Base-by-base conservation (phyloP, 2,797 vertebrate genomes). In the Spea hammondii region DNA sequence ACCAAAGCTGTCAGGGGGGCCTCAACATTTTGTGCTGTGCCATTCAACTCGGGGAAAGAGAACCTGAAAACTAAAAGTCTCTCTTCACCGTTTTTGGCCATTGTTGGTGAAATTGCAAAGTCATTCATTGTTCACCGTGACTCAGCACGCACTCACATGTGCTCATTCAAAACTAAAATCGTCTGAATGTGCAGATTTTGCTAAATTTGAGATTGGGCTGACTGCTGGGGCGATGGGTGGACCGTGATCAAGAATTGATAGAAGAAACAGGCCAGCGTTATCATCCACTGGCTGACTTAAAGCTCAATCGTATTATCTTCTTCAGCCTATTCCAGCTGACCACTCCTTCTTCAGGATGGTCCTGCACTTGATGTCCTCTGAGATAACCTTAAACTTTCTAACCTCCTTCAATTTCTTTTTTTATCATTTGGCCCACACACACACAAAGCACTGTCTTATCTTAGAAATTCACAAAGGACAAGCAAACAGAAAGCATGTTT, bases 241-340 rank as follows among this genome's bases (percentile, higher is more conserved):
- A 32, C 32, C 32, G 32, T 32, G 12, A 10, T 12, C 10, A 5
- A 4, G 55, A 13, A 12, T 12, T 59, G 55, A 59, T 85, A 6
- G 17, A 55, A 46, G 54, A 10, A 72, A 14, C 78, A 74, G 14
- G 53, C 78, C 55, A 53, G 47, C 51, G 67, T 76, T 80, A 80
- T 80, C 79, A 70, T 50, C n/a, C 79, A 72, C 51, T 17, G 48
- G 67, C 55, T 59, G 54, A 6, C 17, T 70, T 79, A 49, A 79
- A 65, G 72, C 46, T 72, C 53, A 54, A 2, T 72, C n/a, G n/a
- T 11, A 68, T 57, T 81, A 77, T 81, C 79, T 76, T 57, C 51
- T 54, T 13, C 5, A 5, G 13, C 55, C 46, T 71, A 59, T 83
- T 83, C 79, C 84, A 68, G 66, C 82, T 82, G 85, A 73, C 83